Evolutionary conservation across 2,888 invertebrate species (phyloP), one percentile per base, ranked within the genome.

Genomic region (Melanostoma scalare): DNA sequence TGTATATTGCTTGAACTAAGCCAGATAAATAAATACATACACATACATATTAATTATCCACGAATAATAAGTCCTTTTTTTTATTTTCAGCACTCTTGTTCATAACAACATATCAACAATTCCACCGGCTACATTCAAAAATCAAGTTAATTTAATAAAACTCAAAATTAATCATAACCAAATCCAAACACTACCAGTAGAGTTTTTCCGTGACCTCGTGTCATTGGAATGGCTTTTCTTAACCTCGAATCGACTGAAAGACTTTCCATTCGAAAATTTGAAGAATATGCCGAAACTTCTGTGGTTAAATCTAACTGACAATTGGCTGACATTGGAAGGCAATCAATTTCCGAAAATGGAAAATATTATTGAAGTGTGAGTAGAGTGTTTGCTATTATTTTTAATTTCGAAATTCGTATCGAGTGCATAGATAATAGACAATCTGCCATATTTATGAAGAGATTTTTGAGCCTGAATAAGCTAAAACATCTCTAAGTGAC

Each of bases 281-380:
- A 87, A 88, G 30, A 89, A 91, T 72, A 89, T 92, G 86, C 88
- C 87, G 1, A 86, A 87, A 4, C 87, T 93, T 52, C 88, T 90
- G 58, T 92, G 92, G 90, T 88, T 93, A 87, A 89, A 92, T 85
- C 87, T 94, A 58, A 92, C 91, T 9, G 87, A 91, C 42, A 94
- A 94, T 89, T 88, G 88, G 8, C 87, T 94, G 46, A 92, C 91
- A 3, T 88, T 92, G 65, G 88, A 89, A 44, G 89, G 90, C 38
- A 90, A 92, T 56, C 88, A 86, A 48, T 92, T 94, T 86, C 92
- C 93, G 6, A 87, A 88, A 81, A 88, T 93, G 85, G 91, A 91
- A 6, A 89, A 88, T 35, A 87, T 94, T 8, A 88, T 86, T 67
- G 92, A 93, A 86, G 87, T 93, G 93, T 93, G 89, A 92, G 92